Conservation (phyloP, 2,888 invertebrate species). For the Agriopis marginaria region DNA sequence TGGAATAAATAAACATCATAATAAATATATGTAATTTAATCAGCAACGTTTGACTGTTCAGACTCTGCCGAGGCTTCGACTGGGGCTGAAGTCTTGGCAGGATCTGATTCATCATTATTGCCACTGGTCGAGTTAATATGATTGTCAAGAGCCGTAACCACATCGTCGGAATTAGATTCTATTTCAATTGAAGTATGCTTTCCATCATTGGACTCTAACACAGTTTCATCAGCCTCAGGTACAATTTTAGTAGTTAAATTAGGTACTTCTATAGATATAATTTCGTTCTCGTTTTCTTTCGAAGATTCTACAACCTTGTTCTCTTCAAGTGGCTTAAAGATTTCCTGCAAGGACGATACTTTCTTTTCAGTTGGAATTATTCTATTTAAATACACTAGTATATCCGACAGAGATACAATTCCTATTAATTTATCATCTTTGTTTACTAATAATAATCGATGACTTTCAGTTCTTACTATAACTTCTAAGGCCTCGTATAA, state of each 20-base stretch:
- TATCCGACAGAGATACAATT: slow-evolving; percentile 82
- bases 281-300: slow-evolving; percentile 78
- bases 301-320: slow-evolving; percentile 79
- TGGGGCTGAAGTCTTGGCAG: slow-evolving; percentile 49
- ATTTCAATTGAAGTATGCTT: slow-evolving; percentile 41
- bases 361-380: slow-evolving; percentile 82
- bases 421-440: slow-evolving; percentile 81
- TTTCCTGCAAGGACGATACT: slow-evolving; percentile 81
- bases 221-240: slow-evolving; percentile 62
- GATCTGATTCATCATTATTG: slow-evolving; percentile 52
- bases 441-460: slow-evolving; percentile 84
- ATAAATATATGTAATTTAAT: slow-evolving; percentile 54
- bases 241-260: slow-evolving; percentile 60
- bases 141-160: slow-evolving; percentile 50
- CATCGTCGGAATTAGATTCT: slow-evolving; percentile 53
- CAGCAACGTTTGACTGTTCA: slow-evolving; percentile 54
- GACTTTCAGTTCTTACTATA: slow-evolving; percentile 95
- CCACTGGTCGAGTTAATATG: slow-evolving; percentile 49
- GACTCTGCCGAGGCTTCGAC: slow-evolving; percentile 22
- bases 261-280: slow-evolving; percentile 78
- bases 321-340: slow-evolving; percentile 80
- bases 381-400: slow-evolving; percentile 83
- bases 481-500: slow-evolving; percentile 94
- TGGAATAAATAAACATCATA: slow-evolving; percentile 68
- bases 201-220: slow-evolving; percentile 49